Base-by-base conservation (phyloP, 2,113 vertebrate genomes). In the Zingel zingel region DNA sequence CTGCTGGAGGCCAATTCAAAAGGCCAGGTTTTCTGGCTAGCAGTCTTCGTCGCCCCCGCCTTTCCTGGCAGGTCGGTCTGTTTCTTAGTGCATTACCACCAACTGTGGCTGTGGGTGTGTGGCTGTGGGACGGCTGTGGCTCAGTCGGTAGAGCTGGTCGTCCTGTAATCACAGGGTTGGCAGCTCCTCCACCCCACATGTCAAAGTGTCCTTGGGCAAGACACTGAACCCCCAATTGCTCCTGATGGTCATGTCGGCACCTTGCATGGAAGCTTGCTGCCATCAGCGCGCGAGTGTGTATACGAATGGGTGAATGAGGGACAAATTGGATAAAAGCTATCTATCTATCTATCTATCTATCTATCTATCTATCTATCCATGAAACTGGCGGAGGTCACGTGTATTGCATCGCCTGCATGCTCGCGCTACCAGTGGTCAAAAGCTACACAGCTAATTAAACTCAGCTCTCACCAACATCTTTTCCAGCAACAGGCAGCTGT, bases 281-380 rank as follows among this genome's bases (percentile, higher is more conserved):
- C 53, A 68, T 27, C 15, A 1, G 19, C 19, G 23, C 2, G 2
- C 1, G 36, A 50, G n/a, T 25, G 48, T 59, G 62, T 33, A 3
- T 64, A 71, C 21, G 48, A 9, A 12, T 19, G 64, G 33, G 67
- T n/a, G 67, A 75, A 25, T 19, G 48, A 43, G 15, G 43, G 47
- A 23, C 30, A 64, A 75, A 75, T 25, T 70, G 66, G 57, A 43
- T 62, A 25, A 69, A 59, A 43, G 66, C 27, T n/a, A n/a, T n/a
- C n/a, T n/a, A n/a, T n/a, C n/a, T n/a, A n/a, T n/a, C n/a, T n/a
- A n/a, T n/a, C n/a, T n/a, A n/a, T n/a, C n/a, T n/a, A n/a, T n/a
- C n/a, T n/a, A n/a, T n/a, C n/a, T n/a, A n/a, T n/a, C n/a, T n/a
- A n/a, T n/a, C n/a, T n/a, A n/a, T n/a, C n/a, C n/a, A n/a, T 21